Evolutionary conservation across 2,797 vertebrate species (phyloP).

Genomic region (Lagocephalus sceleratus): DNA sequence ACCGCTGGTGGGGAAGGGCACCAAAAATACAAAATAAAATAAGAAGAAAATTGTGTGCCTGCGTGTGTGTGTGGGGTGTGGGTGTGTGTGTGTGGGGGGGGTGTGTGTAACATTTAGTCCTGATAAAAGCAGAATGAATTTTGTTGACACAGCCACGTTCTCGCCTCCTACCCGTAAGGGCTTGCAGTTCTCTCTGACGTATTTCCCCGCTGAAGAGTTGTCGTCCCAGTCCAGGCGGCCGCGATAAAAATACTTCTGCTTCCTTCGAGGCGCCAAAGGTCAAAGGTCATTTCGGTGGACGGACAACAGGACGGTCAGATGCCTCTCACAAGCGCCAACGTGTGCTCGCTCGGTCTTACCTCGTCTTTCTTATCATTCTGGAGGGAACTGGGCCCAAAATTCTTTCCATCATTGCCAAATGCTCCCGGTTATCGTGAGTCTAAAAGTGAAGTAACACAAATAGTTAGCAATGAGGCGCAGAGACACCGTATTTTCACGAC

Average conservation of each 20-base stretch:
- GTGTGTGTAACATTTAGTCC: no score
- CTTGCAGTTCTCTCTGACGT: slow-evolving; percentile 98
- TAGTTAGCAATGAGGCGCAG: no score
- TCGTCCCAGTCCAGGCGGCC: slow-evolving; percentile 97
- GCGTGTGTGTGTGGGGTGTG: no score
- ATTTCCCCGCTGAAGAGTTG: slow-evolving; percentile 92
- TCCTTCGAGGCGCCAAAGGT: slow-evolving; percentile 71
- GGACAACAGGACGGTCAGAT: neutral
- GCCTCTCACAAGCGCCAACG: neutral
- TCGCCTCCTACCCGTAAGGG: slow-evolving; percentile 84
- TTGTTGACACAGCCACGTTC: no score
- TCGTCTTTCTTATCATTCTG: slow-evolving; percentile 94
- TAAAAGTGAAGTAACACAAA: slow-evolving; percentile 42
- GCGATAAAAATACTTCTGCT: slow-evolving; percentile 98
- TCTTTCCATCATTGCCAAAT: slow-evolving; percentile 99
- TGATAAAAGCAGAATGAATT: no score
- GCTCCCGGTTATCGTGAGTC: slow-evolving; percentile 98
- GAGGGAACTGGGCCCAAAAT: slow-evolving; percentile 94
- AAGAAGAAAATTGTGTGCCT: no score
- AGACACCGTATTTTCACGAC: no score
- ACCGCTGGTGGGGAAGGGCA: slow-evolving; percentile 76
- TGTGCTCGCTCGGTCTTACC: slow-evolving; percentile 66
- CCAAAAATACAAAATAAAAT: neutral
- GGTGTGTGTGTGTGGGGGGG: no score
- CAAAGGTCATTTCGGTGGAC: neutral